These are phyloP conservation scores for Drosophila fuyamai DNA, from an alignment of 1,140 invertebrate species.

Conservation along the genomic window DNA sequence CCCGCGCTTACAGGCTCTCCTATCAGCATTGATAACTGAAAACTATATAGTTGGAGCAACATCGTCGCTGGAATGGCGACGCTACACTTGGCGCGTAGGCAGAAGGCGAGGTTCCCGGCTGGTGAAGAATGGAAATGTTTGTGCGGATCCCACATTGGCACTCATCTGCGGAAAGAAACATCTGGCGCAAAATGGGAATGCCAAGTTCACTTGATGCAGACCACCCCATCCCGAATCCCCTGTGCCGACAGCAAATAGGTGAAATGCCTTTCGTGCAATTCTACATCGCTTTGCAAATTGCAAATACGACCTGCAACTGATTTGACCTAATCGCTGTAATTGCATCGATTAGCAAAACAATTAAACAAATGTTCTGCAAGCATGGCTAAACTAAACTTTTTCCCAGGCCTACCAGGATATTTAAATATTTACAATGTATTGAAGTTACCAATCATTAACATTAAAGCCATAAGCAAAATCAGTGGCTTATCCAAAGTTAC, in stretches of 20 bases:
- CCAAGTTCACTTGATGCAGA: slow-evolving; percentile 34
- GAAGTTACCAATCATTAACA: too few relatives aligned
- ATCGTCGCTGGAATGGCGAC: slow-evolving; percentile 5
- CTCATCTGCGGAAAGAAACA: slow-evolving; percentile 41
- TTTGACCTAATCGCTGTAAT: slow-evolving; percentile 22
- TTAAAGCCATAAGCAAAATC: too few relatives aligned
- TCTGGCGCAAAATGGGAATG: slow-evolving; percentile 35
- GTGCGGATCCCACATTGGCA: slow-evolving; percentile 14
- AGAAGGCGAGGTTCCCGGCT: slow-evolving; percentile 4
- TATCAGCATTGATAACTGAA: slow-evolving; percentile 36
- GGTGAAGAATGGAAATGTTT: slow-evolving; percentile 26
- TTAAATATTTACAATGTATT: background rate
- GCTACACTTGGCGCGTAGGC: slow-evolving; percentile 26
- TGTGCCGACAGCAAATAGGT: background rate
- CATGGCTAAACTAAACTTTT: background rate
- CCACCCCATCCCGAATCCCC: background rate
- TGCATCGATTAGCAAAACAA: slow-evolving; percentile 25
- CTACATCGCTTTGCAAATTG: slow-evolving; percentile 2
- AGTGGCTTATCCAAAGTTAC: too few relatives aligned
- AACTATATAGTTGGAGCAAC: slow-evolving; percentile 5
- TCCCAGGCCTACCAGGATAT: background rate
- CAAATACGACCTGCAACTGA: slow-evolving; percentile 6
- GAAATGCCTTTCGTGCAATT: slow-evolving; percentile 8
- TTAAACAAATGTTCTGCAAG: slow-evolving; percentile 6
- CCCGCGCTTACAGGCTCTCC: slow-evolving; percentile 38